Evolutionary conservation across 2,888 invertebrate genomes (phyloP), one percentile per base, ranked within the genome.

Genomic region (Carpatolechia fugitivella): DNA sequence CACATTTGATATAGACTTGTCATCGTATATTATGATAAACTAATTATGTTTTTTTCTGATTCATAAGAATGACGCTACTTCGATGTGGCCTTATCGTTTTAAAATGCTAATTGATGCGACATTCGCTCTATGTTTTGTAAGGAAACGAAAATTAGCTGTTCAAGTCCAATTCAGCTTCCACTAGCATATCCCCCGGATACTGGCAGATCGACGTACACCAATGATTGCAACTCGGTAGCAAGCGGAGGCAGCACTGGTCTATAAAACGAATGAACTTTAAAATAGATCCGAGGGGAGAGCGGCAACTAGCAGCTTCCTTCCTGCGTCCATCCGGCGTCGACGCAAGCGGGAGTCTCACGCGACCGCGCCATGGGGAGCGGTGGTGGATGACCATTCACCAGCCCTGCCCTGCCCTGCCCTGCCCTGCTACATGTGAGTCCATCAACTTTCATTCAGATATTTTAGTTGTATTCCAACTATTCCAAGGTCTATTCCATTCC

Each of bases 301-400:
- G 80, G 81, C 89, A 90, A 89, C 88, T 87, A 85, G 89, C 79
- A 80, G 86, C 87, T 89, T 90, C 90, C 90, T 90, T 89, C 90
- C 89, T 88, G 82, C 80, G 84, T 65, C 74, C 90, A 85, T 89
- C 88, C 89, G 89, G 88, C 80, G 80, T 59, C 65, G 78, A n/a
- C n/a, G n/a, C n/a, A n/a, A n/a, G n/a, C n/a, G n/a, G n/a, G n/a
- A 76, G 74, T 90, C 89, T 82, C 89, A 89, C 89, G 87, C 87
- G 85, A 82, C 82, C 73, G 59, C 55, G 35, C 18, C 56, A 47
- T 48, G 35, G 35, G 40, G 36, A 16, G 36, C 55, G 18, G 60
- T 65, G 70, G 66, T 66, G 64, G 67, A 62, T 68, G 69, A 70
- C 69, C 72, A 69, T 2, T 29, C 1, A 7, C 38, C n/a, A n/a